phyloP scores from a whole-genome alignment of 2,888 invertebrate species.

The Diarsia rubi region DNA sequence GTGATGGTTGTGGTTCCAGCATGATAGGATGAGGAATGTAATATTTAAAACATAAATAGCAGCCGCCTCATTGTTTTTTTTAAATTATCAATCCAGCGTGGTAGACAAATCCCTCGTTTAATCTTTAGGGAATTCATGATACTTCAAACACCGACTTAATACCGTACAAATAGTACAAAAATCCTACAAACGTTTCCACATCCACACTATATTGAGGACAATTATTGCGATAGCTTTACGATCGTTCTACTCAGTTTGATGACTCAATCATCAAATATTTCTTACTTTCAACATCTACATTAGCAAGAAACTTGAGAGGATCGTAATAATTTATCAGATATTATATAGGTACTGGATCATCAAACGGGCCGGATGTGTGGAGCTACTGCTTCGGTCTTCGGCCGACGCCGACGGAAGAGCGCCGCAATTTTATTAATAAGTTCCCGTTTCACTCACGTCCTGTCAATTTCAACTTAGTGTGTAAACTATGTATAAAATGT shows the following conservation, averaged over 20 bases:
- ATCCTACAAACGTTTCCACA: conserved; percentile 5
- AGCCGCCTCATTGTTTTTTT: neutral
- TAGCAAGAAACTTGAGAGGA: conserved; percentile 64
- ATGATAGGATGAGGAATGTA: conserved; percentile 4
- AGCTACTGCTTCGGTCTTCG: conserved; percentile 79
- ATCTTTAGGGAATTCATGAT: conserved; percentile 2
- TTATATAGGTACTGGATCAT: conserved; percentile 81
- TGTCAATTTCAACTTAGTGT: conserved; percentile 79
- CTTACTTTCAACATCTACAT: conserved; percentile 32
- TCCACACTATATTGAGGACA: conserved; percentile 27
- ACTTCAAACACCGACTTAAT: neutral
- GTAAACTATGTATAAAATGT: conserved; percentile 47
- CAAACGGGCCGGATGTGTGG: conserved; percentile 84
- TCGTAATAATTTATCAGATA: conserved; percentile 75
- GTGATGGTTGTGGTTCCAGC: conserved; percentile 7
- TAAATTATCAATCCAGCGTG: neutral
- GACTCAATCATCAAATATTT: conserved; percentile 48
- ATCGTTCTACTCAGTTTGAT: conserved; percentile 27
- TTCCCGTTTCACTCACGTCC: conserved; percentile 88
- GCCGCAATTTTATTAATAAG: conserved; percentile 88
- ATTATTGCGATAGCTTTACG: conserved; percentile 39
- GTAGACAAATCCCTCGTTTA: neutral
- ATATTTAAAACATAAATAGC: neutral
- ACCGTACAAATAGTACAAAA: conserved; percentile 22
- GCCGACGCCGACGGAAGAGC: conserved; percentile 85